Base-by-base conservation (phyloP, 2,888 invertebrate genomes). In the Cheilosia vernalis region DNA sequence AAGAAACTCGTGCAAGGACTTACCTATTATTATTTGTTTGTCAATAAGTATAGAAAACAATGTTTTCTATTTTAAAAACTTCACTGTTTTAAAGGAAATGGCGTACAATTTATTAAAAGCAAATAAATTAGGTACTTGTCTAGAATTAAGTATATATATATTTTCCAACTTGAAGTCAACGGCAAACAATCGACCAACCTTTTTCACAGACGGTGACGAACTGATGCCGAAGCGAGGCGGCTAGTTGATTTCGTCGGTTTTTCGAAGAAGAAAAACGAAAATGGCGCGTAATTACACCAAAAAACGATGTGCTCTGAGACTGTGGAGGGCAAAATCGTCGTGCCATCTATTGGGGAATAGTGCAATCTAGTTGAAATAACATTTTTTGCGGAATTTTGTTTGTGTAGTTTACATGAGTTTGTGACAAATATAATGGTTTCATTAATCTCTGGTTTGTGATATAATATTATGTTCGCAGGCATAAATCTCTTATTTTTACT, bases 171-270 rank as follows among this genome's bases (percentile, higher is more conserved):
- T 66, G 1, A 13, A 51, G 21, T 44, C 60, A 44, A 67, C 61
- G 60, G 15, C 61, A 37, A 79, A 79, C 56, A 69, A 73, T 64
- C 85, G 56, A 78, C 87, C 81, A 74, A 87, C 64, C 67, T 67
- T 40, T 66, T 74, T 61, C 70, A 63, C 69, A 73, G 87, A 69
- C 70, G 53, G 80, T 72, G 78, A 84, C 55, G 80, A 87, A 87
- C 83, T 87, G 83, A 87, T 87, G 87, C 73, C 73, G 80, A 83
- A 70, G 53, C 19, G 58, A 63, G 73, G 80, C 76, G 51, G 80
- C 58, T 80, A 76, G 69, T 74, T 70, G 40, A 37, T 5, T 19
- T 66, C 66, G 44, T 81, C 67, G 76, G 37, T 24, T 76, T 72
- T 85, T 81, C 74, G 74, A 51, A 66, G 13, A 73, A 30, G 47